A percentile compares a stretch with the other conserved stretches of the same genome.
Conservation (phyloP, 2,888 invertebrate genomes). For the Melitaea athalia region DNA sequence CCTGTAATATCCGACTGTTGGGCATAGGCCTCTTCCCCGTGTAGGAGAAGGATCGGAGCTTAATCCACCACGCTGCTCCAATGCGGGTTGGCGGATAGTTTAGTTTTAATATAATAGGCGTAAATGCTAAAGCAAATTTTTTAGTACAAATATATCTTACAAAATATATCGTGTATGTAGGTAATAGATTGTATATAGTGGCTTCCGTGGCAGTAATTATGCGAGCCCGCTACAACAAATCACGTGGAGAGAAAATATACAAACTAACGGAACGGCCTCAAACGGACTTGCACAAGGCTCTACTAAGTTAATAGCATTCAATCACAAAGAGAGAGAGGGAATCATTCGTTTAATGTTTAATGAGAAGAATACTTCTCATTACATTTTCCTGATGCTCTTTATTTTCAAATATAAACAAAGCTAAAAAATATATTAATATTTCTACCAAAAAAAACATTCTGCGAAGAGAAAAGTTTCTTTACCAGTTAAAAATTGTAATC, state of each 20-base stretch:
- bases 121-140: neutral
- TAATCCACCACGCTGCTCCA: too few relatives aligned
- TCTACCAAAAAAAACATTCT: too few relatives aligned
- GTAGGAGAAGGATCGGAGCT: too few relatives aligned
- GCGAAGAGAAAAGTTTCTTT: too few relatives aligned
- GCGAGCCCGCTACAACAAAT: neutral
- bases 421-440: too few relatives aligned
- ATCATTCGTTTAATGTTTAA: too few relatives aligned
- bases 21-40: too few relatives aligned
- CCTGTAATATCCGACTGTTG: too few relatives aligned
- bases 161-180: slow-evolving; percentile 1
- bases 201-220: neutral
- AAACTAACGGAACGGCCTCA: neutral
- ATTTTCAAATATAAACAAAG: too few relatives aligned
- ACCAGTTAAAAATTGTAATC: too few relatives aligned
- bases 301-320: neutral
- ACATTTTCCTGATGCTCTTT: neutral
- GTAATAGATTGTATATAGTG: neutral
- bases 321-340: neutral
- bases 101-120: neutral
- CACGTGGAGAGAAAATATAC: neutral
- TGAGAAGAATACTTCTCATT: neutral
- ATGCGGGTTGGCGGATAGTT: too few relatives aligned
- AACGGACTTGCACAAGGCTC: neutral
- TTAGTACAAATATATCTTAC: slow-evolving; percentile 1